Evolutionary conservation across 2,888 invertebrate genomes (phyloP).

Genomic region (Meganola albula): DNA sequence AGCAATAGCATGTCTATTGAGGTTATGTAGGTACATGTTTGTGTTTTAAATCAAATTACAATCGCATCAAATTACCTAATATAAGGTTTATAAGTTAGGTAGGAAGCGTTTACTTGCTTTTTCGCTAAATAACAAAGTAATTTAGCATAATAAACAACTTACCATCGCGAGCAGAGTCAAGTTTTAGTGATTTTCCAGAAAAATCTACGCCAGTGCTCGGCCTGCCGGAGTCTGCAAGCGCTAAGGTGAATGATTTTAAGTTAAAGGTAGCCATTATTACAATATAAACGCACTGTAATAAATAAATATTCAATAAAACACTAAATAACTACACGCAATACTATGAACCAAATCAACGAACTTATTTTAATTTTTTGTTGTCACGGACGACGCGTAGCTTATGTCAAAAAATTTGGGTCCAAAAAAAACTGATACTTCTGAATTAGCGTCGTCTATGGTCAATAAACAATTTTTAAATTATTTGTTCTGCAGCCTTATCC

Average conservation of each 20-base stretch:
- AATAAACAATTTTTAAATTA: no score
- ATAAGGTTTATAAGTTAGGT: no score
- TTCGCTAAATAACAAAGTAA: no score
- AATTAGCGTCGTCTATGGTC: no score
- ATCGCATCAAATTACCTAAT: no score
- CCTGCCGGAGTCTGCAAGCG: conserved; percentile 61
- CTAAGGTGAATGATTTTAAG: conserved; percentile 74
- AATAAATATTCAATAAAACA: conserved; percentile 16
- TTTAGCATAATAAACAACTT: conserved; percentile 20
- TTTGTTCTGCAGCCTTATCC: no score
- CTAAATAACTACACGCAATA: conserved; percentile 15
- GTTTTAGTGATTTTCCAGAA: conserved; percentile 86
- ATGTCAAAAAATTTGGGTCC: no score
- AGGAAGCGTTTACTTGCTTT: no score
- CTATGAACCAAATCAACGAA: conserved; percentile 40
- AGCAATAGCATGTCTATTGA: no score
- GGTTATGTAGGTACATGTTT: no score
- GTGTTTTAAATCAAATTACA: no score
- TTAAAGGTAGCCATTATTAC: conserved; percentile 74
- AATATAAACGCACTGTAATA: neutral
- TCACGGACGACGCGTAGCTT: conserved; percentile 11
- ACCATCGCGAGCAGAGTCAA: conserved; percentile 89
- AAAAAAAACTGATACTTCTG: no score
- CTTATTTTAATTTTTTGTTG: conserved; percentile 43
- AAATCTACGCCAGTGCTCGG: conserved; percentile 84